These are phyloP conservation scores for Tetragonula clypearis DNA, from an alignment of 1,140 invertebrate genomes.

Conservation along the genomic window DNA sequence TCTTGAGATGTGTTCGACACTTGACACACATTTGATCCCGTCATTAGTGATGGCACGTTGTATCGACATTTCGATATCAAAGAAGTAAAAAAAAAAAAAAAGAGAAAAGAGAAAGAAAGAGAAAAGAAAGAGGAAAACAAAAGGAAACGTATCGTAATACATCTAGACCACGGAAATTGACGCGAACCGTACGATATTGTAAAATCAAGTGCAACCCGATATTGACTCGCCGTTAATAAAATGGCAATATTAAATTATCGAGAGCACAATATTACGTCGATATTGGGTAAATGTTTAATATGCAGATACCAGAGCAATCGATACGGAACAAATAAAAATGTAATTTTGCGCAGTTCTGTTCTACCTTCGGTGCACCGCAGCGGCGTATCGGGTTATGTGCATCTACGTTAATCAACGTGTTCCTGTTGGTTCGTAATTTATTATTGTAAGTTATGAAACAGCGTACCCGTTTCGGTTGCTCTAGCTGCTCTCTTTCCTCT, in stretches of 20 bases:
- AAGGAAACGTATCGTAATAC: background rate
- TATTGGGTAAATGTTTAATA: slow-evolving; percentile 47
- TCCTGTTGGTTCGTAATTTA: background rate
- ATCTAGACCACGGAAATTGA: slow-evolving; percentile 1
- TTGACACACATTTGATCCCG: too few relatives aligned
- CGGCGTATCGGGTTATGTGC: background rate
- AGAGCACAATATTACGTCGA: slow-evolving; percentile 22
- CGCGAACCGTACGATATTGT: slow-evolving; percentile 17
- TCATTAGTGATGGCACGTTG: too few relatives aligned
- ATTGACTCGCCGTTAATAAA: slow-evolving; percentile 50
- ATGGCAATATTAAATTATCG: slow-evolving; percentile 48
- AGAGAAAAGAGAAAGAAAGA: too few relatives aligned
- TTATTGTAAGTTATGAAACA: slow-evolving; percentile 4
- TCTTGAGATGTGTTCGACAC: too few relatives aligned
- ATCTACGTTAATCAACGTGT: slow-evolving; percentile 22
- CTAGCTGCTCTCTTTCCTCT: too few relatives aligned
- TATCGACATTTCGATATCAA: background rate
- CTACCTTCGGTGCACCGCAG: background rate
- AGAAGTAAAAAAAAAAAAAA: too few relatives aligned
- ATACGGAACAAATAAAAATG: slow-evolving; percentile 47
- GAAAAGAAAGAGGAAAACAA: background rate
- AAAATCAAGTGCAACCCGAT: slow-evolving; percentile 25
- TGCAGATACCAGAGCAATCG: slow-evolving; percentile 33
- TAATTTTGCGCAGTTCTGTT: slow-evolving; percentile 31
- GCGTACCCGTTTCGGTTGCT: background rate